These are phyloP conservation scores for Neomorphus geoffroyi DNA, from an alignment of 2,797 vertebrate species.

Conservation along the genomic window DNA sequence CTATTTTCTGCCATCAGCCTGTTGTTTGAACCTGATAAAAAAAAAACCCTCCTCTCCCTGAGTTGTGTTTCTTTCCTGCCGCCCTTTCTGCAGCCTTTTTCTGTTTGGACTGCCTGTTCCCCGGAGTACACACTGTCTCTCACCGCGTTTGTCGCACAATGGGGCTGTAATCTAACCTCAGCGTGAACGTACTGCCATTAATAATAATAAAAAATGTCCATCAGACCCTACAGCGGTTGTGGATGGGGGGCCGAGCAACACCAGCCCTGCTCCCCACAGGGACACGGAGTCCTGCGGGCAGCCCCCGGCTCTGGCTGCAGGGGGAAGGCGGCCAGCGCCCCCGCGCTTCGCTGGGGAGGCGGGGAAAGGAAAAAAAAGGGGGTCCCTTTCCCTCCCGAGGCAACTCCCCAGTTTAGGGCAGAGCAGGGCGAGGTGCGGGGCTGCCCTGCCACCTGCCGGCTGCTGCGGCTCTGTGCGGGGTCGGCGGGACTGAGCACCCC, in stretches of 20 bases:
- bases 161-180: slow-evolving; percentile 29
- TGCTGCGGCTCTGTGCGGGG: neutral
- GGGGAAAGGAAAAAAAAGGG: neutral
- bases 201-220: slow-evolving; percentile 41
- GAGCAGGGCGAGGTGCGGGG: neutral
- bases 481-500: neutral
- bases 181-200: slow-evolving; percentile 15
- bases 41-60: neutral
- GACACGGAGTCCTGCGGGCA: neutral
- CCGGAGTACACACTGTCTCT: slow-evolving; percentile 39
- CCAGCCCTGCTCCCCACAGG: neutral
- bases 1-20: neutral
- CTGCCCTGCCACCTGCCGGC: slow-evolving; percentile 69
- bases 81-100: neutral
- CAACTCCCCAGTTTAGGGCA: neutral
- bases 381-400: neutral
- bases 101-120: slow-evolving; percentile 25
- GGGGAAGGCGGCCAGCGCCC: neutral
- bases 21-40: neutral
- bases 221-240: neutral
- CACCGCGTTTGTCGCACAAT: slow-evolving; percentile 7
- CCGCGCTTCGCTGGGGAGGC: neutral
- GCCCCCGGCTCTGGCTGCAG: neutral
- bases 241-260: neutral
- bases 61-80: neutral